Conservation (phyloP, 2,888 invertebrate genomes). For the Limenitis camilla region DNA sequence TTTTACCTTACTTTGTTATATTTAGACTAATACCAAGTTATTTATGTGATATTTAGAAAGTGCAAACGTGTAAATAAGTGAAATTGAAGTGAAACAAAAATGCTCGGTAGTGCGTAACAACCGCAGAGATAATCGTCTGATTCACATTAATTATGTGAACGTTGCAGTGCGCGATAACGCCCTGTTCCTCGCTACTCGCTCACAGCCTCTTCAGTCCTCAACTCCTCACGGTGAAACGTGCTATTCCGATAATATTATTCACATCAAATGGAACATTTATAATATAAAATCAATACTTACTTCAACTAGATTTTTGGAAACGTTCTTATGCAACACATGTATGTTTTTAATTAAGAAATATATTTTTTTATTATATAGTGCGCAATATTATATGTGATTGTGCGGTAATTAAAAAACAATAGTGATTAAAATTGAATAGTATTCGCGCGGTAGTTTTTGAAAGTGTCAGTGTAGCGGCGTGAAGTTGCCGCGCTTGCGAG, state of each 20-base stretch:
- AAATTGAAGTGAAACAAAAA: conserved; percentile 26
- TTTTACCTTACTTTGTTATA: background rate
- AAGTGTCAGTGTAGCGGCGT: conserved; percentile 28
- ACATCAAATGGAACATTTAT: conserved; percentile 31
- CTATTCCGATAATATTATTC: conserved; percentile 24
- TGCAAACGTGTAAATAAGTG: conserved; percentile 21
- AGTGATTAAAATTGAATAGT: background rate
- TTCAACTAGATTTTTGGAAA: background rate
- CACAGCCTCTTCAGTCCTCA: conserved; percentile 10
- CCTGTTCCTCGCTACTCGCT: no score
- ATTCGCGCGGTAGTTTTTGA: conserved; percentile 51
- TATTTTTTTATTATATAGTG: no score
- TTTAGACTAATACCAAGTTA: background rate
- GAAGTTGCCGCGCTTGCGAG: conserved; percentile 48
- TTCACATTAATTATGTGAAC: conserved; percentile 69
- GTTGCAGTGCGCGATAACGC: conserved; percentile 66
- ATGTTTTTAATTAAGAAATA: no score
- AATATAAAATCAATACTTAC: conserved; percentile 60
- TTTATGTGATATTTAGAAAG: conserved; percentile 11
- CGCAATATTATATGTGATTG: no score
- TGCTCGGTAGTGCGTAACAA: conserved; percentile 44
- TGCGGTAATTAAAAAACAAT: no score
- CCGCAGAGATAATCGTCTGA: conserved; percentile 49
- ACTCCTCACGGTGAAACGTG: conserved; percentile 30
- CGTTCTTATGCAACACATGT: background rate